These are phyloP conservation scores for Scaptodrosophila latifasciaeformis DNA, from an alignment of 2,888 invertebrate genomes.

Conservation along the genomic window DNA sequence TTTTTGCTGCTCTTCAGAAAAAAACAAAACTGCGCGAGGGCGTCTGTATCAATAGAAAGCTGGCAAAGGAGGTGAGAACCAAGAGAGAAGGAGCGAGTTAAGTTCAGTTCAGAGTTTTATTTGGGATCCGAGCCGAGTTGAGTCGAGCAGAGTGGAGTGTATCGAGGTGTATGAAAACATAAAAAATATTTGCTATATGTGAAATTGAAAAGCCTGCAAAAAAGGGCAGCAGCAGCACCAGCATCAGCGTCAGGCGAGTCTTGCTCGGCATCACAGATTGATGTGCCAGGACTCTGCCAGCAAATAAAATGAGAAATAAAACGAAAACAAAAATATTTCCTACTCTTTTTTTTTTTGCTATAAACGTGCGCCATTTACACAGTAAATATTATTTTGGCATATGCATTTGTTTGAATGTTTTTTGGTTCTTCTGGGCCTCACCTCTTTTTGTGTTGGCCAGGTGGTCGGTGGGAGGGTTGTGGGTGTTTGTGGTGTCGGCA, in stretches of 20 bases:
- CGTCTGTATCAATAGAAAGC: neutral
- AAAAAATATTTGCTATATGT: conserved; percentile 63
- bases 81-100: conserved; percentile 24
- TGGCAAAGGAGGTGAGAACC: no score
- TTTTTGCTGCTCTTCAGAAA: no score
- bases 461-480: conserved; percentile 5
- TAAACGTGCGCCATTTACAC: conserved; percentile 57
- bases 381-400: conserved; percentile 45
- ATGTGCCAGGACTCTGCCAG: conserved; percentile 11
- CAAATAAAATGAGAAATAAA: conserved; percentile 18
- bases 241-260: neutral
- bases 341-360: conserved; percentile 42
- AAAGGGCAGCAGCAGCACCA: conserved; percentile 26
- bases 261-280: conserved; percentile 1
- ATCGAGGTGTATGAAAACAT: conserved; percentile 33
- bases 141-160: conserved; percentile 5
- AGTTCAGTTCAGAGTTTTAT: neutral
- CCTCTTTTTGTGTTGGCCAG: no score
- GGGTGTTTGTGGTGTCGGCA: conserved; percentile 15
- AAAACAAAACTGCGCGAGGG: conserved; percentile 6
- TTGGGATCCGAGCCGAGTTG: neutral
- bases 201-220: conserved; percentile 62
- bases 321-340: conserved; percentile 28
- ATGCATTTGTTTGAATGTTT: conserved; percentile 2
- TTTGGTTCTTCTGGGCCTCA: conserved; percentile 1